Conservation (phyloP, 2,888 invertebrate species). For the Phortica magna region DNA sequence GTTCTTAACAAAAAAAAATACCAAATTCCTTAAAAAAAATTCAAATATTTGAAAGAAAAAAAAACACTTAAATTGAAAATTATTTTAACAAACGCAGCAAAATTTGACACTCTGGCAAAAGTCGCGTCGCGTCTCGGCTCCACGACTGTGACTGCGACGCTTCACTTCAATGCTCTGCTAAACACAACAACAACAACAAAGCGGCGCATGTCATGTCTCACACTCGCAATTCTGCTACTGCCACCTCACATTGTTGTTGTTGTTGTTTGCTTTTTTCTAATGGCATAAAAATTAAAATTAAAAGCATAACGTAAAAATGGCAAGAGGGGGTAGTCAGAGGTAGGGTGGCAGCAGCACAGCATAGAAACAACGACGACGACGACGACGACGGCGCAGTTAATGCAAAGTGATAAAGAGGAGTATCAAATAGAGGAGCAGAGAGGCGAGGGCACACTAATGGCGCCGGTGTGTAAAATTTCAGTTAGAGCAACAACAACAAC, state of each 20-base stretch:
- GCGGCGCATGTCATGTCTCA: background rate
- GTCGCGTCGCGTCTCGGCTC: background rate
- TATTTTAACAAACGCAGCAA: background rate
- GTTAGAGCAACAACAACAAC: slow-evolving; percentile 18
- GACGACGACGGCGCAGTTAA: background rate
- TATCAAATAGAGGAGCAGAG: no score
- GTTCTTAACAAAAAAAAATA: background rate
- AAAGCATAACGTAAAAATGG: slow-evolving; percentile 43
- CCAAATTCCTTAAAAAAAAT: background rate
- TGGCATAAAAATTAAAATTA: slow-evolving; percentile 58
- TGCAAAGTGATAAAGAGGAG: background rate
- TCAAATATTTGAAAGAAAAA: background rate
- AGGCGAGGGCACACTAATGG: background rate
- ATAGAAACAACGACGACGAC: slow-evolving; percentile 20
- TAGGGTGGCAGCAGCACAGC: slow-evolving; percentile 10
- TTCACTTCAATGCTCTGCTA: background rate
- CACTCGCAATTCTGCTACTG: background rate
- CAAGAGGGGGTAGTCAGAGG: background rate
- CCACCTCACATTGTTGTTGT: background rate
- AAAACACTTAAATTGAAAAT: background rate
- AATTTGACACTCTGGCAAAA: background rate
- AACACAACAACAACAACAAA: background rate
- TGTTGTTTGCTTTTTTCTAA: slow-evolving; percentile 34
- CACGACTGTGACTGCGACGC: background rate
- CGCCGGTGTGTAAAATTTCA: slow-evolving; percentile 30